Evolutionary conservation across 2,113 vertebrate genomes (phyloP), one percentile per base, ranked within the genome.

Genomic region (Cyprinus carpio): DNA sequence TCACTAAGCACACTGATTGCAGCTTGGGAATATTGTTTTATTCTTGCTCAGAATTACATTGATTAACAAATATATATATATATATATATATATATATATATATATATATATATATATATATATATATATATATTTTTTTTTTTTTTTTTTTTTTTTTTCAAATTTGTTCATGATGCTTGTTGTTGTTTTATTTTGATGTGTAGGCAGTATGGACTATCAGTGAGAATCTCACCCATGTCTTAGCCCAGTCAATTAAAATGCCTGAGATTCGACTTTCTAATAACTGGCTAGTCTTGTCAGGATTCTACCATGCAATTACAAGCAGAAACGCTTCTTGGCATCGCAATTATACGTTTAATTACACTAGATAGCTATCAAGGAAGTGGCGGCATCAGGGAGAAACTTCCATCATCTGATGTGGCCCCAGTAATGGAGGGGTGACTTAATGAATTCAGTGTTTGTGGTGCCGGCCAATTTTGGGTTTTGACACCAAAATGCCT

Each of bases 301-400:
- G 81, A 85, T 85, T 83, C 79, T 65, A 75, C 78, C 27, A 75
- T 80, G 84, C 86, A 91, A 89, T 92, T 91, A 90, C 81, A 89
- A 56, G 74, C 58, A 75, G 83, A 85, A 88, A 90, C 69, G 87
- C 83, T 84, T 90, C 71, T 90, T 88, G 84, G 71, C 89, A 90
- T 90, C 84, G 83, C 88, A 90, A 92, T 94, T 91, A 93, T 87
- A 89, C 85, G 74, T 93, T 92, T 91, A 92, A 94, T 94, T 93
- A 91, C 76, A 86, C 86, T 82, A 88, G 92, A 93, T 93, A 88
- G 86, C 86, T 75, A 93, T 93, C 93, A 83, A 88, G 75, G 89
- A 86, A 37, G 86, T 60, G 10, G 89, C 89, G 87, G 82, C 88
- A 92, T 91, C 89, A 83, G 84, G 43, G 88, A 91, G 18, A 86